Evolutionary conservation across 2,113 vertebrate genomes (phyloP).

Genomic region (Leuciscus idus): DNA sequence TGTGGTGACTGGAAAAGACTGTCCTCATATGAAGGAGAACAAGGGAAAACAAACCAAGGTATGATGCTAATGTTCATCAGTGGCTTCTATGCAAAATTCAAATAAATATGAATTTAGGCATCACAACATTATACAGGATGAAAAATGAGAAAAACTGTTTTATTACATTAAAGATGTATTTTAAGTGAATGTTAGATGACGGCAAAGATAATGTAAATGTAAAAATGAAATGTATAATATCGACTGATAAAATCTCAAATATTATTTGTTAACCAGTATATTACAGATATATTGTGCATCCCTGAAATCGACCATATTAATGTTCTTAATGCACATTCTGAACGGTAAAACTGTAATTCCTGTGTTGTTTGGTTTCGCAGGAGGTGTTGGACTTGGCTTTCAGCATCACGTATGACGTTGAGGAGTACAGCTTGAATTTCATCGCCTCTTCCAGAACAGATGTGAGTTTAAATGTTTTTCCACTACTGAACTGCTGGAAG

Average conservation of each 20-base stretch:
- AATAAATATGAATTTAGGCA: background rate
- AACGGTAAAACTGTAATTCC: background rate
- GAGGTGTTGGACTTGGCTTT: slow-evolving; percentile 92
- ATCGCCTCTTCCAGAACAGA: slow-evolving; percentile 88
- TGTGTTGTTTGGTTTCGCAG: slow-evolving; percentile 66
- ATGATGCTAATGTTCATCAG: background rate
- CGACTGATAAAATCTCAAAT: background rate
- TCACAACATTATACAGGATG: too few species aligned
- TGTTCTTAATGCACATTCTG: background rate
- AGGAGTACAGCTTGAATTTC: slow-evolving; percentile 90
- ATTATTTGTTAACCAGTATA: background rate
- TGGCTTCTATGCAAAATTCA: background rate
- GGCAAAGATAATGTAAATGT: background rate
- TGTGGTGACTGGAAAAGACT: slow-evolving; percentile 90
- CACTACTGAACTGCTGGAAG: background rate
- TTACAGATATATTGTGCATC: background rate
- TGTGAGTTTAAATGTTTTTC: slow-evolving; percentile 75
- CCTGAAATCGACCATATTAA: background rate
- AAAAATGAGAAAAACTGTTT: background rate
- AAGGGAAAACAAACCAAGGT: slow-evolving; percentile 97
- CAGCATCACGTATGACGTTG: slow-evolving; percentile 87
- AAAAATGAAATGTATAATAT: background rate
- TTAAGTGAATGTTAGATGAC: background rate
- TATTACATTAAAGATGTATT: background rate
- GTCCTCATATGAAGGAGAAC: slow-evolving; percentile 92